These are phyloP conservation scores for Pelodiscus sinensis DNA, from an alignment of 2,113 vertebrate species.

Conservation along the genomic window DNA sequence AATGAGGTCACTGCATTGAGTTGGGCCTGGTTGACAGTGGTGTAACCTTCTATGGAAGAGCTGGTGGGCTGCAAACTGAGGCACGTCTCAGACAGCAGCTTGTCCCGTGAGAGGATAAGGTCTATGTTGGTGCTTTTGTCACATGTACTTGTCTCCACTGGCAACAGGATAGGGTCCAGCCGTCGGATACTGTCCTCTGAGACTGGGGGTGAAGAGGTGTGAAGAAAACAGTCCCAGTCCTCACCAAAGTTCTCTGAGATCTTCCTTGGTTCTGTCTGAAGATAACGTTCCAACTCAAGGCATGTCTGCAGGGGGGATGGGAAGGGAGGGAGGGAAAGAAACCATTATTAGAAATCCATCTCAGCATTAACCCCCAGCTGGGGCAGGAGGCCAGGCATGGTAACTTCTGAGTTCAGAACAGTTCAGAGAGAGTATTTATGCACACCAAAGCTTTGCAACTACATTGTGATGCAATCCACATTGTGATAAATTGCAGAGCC, in stretches of 20 bases:
- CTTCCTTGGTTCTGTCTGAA: constrained; percentile 95
- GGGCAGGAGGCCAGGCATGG: background rate
- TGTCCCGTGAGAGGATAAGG: constrained; percentile 84
- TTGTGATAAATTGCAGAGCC: background rate
- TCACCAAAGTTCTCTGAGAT: constrained; percentile 94
- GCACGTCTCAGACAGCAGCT: constrained; percentile 82
- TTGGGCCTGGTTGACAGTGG: constrained; percentile 92
- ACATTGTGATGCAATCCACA: background rate
- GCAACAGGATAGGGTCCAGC: constrained; percentile 85
- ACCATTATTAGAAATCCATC: constrained; percentile 51
- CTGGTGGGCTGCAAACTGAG: constrained; percentile 82
- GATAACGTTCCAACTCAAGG: constrained; percentile 96
- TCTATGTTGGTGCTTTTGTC: constrained; percentile 84
- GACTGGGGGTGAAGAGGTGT: constrained; percentile 85
- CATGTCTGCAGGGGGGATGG: constrained; percentile 85
- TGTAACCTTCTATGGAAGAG: constrained; percentile 81
- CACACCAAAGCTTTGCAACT: background rate
- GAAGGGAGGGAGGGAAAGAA: constrained; percentile 49
- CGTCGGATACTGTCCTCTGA: constrained; percentile 86
- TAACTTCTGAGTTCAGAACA: background rate
- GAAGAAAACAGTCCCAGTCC: constrained; percentile 92
- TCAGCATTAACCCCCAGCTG: background rate
- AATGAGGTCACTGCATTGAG: constrained; percentile 97
- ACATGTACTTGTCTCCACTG: constrained; percentile 77
- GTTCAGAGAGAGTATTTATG: background rate